A percentile compares a stretch with the other conserved stretches of the same genome.
phyloP scores from a whole-genome alignment of 2,113 vertebrate genomes.

The Cathartes aura region DNA sequence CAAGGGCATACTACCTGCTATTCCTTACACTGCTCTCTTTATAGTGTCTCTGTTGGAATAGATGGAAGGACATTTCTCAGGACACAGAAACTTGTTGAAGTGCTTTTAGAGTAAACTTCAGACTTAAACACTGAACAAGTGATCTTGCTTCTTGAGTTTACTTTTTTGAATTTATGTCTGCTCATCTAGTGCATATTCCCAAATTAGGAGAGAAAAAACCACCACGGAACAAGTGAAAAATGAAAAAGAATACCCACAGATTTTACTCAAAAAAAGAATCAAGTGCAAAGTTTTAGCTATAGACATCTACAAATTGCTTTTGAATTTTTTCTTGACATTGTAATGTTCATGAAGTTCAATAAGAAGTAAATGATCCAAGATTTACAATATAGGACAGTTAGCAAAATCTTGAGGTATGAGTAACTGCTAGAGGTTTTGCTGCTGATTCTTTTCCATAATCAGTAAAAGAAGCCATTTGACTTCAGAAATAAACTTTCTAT shows the following conservation, averaged over 20 bases:
- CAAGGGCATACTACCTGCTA: not conserved
- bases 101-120: not conserved
- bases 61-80: not conserved
- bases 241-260: not conserved
- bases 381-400: not conserved
- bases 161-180: not conserved
- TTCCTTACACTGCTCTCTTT: not conserved
- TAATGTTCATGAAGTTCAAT: not conserved
- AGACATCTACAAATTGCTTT: not conserved
- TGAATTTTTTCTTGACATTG: not conserved
- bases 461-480: not conserved
- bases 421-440: not conserved
- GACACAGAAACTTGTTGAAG: not conserved
- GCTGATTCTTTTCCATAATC: not conserved
- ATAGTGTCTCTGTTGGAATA: not conserved
- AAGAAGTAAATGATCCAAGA: not conserved
- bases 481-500: constrained; percentile 3
- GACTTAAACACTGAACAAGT: not conserved
- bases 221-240: not conserved
- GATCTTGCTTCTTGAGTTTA: not conserved
- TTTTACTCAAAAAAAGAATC: not conserved
- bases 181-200: not conserved
- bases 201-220: not conserved
- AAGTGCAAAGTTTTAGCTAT: not conserved
- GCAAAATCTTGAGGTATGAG: not conserved